phyloP scores from a whole-genome alignment of 2,113 vertebrate species.

The Pomatostomus ruficeps region DNA sequence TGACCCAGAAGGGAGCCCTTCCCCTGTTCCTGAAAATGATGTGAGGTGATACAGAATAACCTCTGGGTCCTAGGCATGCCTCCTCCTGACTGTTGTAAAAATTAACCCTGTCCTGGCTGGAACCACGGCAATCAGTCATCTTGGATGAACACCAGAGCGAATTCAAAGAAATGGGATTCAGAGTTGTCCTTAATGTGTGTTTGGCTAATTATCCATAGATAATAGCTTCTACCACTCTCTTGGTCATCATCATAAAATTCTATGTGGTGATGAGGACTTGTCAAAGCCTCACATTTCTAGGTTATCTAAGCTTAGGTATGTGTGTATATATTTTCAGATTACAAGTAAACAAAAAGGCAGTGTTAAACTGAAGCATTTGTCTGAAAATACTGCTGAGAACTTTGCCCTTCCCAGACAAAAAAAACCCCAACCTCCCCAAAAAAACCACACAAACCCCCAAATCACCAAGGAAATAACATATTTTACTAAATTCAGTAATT shows the following conservation, averaged over 20 bases:
- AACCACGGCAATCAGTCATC: background rate
- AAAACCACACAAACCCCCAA: background rate
- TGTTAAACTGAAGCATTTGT: background rate
- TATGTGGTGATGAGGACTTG: background rate
- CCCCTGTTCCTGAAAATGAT: background rate
- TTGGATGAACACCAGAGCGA: background rate
- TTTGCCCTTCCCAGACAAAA: background rate
- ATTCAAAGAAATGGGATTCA: background rate
- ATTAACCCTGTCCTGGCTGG: background rate
- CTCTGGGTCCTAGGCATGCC: too few relatives aligned
- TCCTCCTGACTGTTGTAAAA: background rate
- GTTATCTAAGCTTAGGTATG: background rate
- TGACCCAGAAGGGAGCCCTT: background rate
- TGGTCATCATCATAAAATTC: background rate
- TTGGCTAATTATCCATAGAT: background rate
- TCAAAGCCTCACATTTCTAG: background rate
- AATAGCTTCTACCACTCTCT: background rate
- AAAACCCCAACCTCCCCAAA: too few relatives aligned
- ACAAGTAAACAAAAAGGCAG: background rate
- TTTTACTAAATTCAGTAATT: background rate
- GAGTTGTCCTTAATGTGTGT: background rate
- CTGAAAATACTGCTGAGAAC: background rate
- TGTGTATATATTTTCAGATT: background rate
- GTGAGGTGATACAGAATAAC: background rate
- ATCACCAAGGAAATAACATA: fast-evolving